Base-by-base conservation (phyloP, 2,888 invertebrate genomes). In the Orthosia gracilis region DNA sequence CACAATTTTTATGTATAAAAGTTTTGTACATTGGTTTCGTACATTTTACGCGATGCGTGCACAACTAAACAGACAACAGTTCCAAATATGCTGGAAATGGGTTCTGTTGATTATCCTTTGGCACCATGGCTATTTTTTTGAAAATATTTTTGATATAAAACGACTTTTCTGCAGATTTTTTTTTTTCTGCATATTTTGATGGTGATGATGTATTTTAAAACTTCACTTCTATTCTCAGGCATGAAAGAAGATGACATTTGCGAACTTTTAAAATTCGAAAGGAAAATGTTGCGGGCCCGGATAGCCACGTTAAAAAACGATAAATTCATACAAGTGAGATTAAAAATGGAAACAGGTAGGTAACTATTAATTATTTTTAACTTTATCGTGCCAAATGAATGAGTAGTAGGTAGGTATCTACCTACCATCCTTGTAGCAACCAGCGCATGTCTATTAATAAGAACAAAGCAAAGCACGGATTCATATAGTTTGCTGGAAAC, bases 181-280 rank as follows among this genome's bases (percentile, higher is more conserved):
- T n/a, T n/a, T n/a, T n/a, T n/a, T n/a, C n/a, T n/a, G n/a, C n/a
- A n/a, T n/a, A n/a, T n/a, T n/a, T 31, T 31, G 5, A 7, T 31
- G 31, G 4, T 31, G 31, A 40, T 40, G 40, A 40, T 40, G 40
- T 40, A 40, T 40, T 40, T 45, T 55, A 23, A 40, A 50, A 23
- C 13, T 55, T 49, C 26, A 31, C 13, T 74, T 68, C 2, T 21
- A 13, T 76, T 91, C 89, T 70, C 85, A 97, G 97, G 97, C 91
- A 98, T 98, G 98, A 98, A 98, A 94, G 98, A 98, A 94, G 98
- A 98, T 90, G 98, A 98, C 90, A 98, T 98, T 89, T 98, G 98
- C 87, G 99, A 99, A 92, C 96, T 99, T 63, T 93, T 99, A 47
- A 98, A 98, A 91, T 99, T 99, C 92, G 99, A 99, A 93, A 97